Conservation (phyloP, 2,888 invertebrate species). For the Ectobius pallidus region DNA sequence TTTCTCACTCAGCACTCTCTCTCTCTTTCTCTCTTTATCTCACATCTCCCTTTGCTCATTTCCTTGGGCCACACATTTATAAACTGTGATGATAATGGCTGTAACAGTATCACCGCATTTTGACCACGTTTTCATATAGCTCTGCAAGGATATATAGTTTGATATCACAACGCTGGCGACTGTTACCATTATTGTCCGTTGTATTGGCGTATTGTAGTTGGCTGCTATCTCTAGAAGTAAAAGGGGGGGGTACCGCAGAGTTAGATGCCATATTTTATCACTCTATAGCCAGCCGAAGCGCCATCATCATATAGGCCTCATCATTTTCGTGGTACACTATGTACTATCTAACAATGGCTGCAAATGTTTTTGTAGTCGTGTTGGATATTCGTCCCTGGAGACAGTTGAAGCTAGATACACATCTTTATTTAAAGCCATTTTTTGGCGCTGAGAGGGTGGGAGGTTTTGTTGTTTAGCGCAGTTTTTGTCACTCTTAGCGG, state of each 20-base stretch:
- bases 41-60: constrained; percentile 7
- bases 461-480: neutral
- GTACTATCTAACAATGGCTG: constrained; percentile 28
- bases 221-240: neutral
- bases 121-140: constrained; percentile 13
- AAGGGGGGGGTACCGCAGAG: neutral
- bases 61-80: constrained; percentile 22
- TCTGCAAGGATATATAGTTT: constrained; percentile 15
- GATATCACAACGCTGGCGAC: constrained; percentile 2
- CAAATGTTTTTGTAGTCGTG: constrained; percentile 32
- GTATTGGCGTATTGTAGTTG: constrained; percentile 7
- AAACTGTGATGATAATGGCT: constrained; percentile 22
- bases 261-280: constrained; percentile 31
- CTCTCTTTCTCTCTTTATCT: too few species aligned
- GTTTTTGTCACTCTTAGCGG: constrained; percentile 22
- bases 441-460: neutral
- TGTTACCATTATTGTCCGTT: constrained; percentile 19
- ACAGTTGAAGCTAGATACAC: constrained; percentile 29
- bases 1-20: too few species aligned
- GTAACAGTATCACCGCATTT: constrained; percentile 4
- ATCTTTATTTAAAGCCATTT: constrained; percentile 34
- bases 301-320: constrained; percentile 13
- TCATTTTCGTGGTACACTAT: constrained; percentile 13
- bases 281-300: constrained; percentile 24
- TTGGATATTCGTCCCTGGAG: constrained; percentile 28